Evolutionary conservation across 2,888 invertebrate species (phyloP).

Genomic region (Sinodicranocentrus sp.): DNA sequence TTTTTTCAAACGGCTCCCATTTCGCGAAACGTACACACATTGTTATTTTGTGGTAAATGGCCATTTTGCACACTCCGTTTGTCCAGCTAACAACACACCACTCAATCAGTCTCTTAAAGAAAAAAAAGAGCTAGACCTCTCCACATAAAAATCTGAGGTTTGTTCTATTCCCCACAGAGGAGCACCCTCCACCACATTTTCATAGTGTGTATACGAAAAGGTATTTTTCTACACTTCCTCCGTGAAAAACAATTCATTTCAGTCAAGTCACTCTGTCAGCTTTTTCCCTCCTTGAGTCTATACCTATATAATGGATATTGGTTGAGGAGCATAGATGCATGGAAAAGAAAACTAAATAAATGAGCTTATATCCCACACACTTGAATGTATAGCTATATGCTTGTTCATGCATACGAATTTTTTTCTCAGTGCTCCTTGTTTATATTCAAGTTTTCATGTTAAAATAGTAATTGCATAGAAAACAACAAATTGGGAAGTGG

Average conservation of each 20-base stretch:
- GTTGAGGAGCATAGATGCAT: not conserved
- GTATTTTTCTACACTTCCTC: slow-evolving; percentile 33
- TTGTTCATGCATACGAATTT: no score
- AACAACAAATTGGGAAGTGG: slow-evolving; percentile 52
- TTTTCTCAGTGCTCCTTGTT: no score
- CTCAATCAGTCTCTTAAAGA: not conserved
- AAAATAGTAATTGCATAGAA: slow-evolving; percentile 26
- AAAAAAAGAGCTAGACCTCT: no score
- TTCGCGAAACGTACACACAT: slow-evolving; percentile 30
- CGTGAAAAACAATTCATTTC: slow-evolving; percentile 55
- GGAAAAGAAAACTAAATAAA: no score
- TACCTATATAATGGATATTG: slow-evolving; percentile 21
- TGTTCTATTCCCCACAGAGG: no score
- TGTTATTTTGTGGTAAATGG: slow-evolving; percentile 56
- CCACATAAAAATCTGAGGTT: no score
- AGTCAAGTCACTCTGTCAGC: slow-evolving; percentile 46
- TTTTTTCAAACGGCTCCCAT: no score
- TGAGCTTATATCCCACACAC: no score
- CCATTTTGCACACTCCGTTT: slow-evolving; percentile 59
- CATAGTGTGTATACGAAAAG: no score
- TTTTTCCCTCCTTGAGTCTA: slow-evolving; percentile 26
- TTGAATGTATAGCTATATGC: no score
- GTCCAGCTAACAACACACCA: not conserved
- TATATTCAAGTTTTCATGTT: slow-evolving; percentile 1
- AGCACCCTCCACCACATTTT: no score